Evolutionary conservation across 2,797 vertebrate species (phyloP), one percentile per base, ranked within the genome.

Genomic region (Gadopsis marmoratus): DNA sequence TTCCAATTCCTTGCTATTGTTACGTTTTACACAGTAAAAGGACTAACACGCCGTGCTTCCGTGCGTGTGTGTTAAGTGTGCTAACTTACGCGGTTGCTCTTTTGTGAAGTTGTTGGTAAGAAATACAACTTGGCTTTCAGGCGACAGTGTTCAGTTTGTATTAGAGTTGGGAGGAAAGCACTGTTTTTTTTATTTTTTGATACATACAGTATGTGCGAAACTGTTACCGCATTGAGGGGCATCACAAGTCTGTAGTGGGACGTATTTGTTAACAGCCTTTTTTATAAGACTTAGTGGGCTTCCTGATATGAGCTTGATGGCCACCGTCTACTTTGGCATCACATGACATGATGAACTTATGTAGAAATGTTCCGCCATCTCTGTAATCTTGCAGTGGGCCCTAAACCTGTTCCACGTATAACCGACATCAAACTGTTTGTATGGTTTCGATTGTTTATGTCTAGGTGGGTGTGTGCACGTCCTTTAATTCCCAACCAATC

Each of bases 1-100:
- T 89, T 89, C 86, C 86, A 80, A 37, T 60, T 54, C 17, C 16
- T 1, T 37, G 54, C 72, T 74, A 19, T 84, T 81, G 73, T 70
- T 60, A 5, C 35, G 50, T 65, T 53, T 41, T 41, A 23, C 9
- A 1, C 31, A 3, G 41, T 53, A 6, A 37, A 21, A 39, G 9
- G 0, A 29, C 7, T 2, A 65, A 13, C 7, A 1, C 1, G 26
- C 26, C 26, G 48, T 50, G 41, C 77, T 45, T 62, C 0, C 11
- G 10, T 47, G 29, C 11, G 4, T 21, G 0, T 29, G 7, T 21
- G 7, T 2, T 9, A 11, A 43, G 16, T 61, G 39, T 53, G 19
- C 23, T 26, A 39, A 39, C 8, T 10, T 37, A 16, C 19, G 3
- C 12, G 31, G 8, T 29, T 39, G 2, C 10, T 77, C 4, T 50